Evolutionary conservation across 2,113 vertebrate genomes (phyloP).

Genomic region (Notarius quadriscutis): DNA sequence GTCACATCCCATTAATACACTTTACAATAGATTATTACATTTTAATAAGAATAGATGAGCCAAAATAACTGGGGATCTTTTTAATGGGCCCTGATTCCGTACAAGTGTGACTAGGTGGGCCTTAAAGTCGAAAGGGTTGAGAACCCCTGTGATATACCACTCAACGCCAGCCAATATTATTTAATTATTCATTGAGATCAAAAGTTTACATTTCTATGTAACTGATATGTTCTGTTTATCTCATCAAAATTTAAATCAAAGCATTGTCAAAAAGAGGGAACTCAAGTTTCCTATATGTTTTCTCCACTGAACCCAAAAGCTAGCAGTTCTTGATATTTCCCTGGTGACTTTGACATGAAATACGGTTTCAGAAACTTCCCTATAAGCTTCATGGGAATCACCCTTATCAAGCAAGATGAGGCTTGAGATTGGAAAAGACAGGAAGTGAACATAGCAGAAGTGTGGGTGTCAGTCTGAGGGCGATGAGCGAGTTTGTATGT

Average conservation of each 20-base stretch:
- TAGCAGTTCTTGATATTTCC: neutral
- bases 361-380: neutral
- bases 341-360: neutral
- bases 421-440: conserved; percentile 33
- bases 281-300: neutral
- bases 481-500: conserved; percentile 17
- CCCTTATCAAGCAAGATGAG: conserved; percentile 45
- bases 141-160: too few relatives aligned
- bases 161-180: too few relatives aligned
- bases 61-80: too few relatives aligned
- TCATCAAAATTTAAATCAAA: neutral
- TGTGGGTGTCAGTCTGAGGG: neutral
- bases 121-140: too few relatives aligned
- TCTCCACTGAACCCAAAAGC: neutral
- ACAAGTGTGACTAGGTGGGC: too few relatives aligned
- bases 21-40: too few relatives aligned
- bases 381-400: neutral
- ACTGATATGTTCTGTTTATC: neutral
- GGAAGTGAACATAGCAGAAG: conserved; percentile 29
- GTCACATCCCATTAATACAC: too few relatives aligned
- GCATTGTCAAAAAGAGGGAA: neutral
- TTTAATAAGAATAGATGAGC: too few relatives aligned
- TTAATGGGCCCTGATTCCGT: too few relatives aligned
- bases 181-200: neutral
- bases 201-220: neutral